A percentile compares a stretch with the other conserved stretches of the same genome.
phyloP scores from a whole-genome alignment of 1,140 invertebrate species.

The Achatina immaculata region DNA sequence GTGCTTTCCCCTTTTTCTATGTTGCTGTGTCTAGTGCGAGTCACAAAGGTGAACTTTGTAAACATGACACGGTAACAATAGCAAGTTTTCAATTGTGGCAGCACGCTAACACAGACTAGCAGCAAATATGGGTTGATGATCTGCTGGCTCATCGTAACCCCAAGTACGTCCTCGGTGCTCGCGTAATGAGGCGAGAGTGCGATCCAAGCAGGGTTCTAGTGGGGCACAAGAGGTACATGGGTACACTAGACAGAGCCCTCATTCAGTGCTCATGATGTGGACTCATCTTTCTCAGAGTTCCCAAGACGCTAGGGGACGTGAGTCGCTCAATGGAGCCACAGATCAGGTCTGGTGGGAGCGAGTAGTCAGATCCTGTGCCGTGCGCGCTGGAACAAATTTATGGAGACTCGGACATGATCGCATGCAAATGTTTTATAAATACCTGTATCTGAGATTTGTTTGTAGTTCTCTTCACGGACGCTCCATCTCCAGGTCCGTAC shows the following conservation, averaged over 20 bases:
- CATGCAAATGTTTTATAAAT: constrained; percentile 6
- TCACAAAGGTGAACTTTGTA: background rate
- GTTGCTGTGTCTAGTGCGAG: background rate
- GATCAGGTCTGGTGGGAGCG: background rate
- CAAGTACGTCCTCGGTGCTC: background rate
- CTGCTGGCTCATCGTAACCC: background rate
- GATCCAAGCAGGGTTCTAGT: background rate
- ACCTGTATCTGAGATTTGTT: background rate
- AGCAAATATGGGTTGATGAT: background rate
- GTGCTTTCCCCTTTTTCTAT: background rate
- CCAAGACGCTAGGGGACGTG: background rate
- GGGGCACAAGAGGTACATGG: background rate
- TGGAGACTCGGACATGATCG: background rate
- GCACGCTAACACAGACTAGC: background rate
- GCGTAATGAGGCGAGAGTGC: background rate
- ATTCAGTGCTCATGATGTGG: background rate
- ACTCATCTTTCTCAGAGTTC: background rate
- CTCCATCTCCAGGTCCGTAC: background rate
- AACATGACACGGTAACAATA: background rate
- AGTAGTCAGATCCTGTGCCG: background rate
- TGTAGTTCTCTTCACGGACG: background rate
- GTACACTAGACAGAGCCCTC: background rate
- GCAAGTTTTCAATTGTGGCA: background rate
- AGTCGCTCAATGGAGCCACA: background rate
- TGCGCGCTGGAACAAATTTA: background rate